Evolutionary conservation across 2,888 invertebrate genomes (phyloP), one percentile per base, ranked within the genome.

Genomic region (Blastobasis lacticolella): DNA sequence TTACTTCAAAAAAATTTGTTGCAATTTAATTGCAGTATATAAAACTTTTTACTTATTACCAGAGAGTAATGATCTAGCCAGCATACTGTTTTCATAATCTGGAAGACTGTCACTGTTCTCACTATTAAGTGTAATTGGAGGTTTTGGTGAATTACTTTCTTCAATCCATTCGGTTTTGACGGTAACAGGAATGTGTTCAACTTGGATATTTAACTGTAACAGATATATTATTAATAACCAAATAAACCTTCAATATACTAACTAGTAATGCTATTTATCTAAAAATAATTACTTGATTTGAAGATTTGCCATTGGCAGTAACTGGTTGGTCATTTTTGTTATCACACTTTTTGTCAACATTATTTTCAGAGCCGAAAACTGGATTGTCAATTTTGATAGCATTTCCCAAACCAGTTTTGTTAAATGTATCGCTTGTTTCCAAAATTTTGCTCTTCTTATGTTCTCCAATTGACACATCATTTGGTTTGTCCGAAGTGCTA

Each of bases 11-110:
- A 23, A 23, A 23, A 23, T 23, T 23, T 40, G 40, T 40, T 40
- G 40, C 6, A 40, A 4, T 40, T 40, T 9, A 23, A 4, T 40
- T 40, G 40, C 6, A 40, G 40, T 40, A 3, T 9, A 23, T 23
- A 23, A 23, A 23, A 23, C 23, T 49, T 10, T 46, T 5, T n/a
- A 50, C 38, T 10, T 53, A 55, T 55, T 66, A 89, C 89, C 89
- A 74, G 88, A 88, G 6, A 89, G 69, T 53, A 89, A 68, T 50
- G 89, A 89, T 59, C 89, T 78, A 64, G 89, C 89, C 67, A 89
- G 82, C 89, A 89, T 89, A 54, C 89, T 89, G 63, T 88, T 89
- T 65, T 88, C 89, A 60, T 89, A 89, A 73, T 85, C 86, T 42
- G 88, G 86, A 64, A 83, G 79, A 69, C 81, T 83, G 48, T 88